A percentile compares a stretch with the other conserved stretches of the same genome.
Conservation (phyloP, 2,797 vertebrate genomes). For the Spinibarbus caldwelli region DNA sequence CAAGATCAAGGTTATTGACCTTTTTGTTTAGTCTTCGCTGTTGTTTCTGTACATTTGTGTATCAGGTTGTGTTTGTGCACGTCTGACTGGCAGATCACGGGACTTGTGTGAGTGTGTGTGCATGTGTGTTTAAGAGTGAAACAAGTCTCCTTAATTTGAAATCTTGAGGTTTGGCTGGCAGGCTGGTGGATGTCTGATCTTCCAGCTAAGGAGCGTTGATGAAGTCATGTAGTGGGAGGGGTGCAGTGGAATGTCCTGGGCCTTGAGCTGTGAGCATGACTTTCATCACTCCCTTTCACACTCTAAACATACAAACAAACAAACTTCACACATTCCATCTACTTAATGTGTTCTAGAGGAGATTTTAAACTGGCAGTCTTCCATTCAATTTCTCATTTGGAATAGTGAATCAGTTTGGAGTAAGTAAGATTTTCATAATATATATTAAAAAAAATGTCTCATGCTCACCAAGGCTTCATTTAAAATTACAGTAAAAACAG, state of each 20-base stretch:
- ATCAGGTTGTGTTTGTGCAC: constrained; percentile 52
- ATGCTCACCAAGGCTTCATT: neutral
- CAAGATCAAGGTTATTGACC: constrained; percentile 63
- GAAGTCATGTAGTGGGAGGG: constrained; percentile 43
- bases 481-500: neutral
- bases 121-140: neutral
- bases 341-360: neutral
- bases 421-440: neutral
- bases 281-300: constrained; percentile 33
- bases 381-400: neutral
- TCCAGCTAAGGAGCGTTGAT: constrained; percentile 55
- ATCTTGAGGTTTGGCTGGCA: constrained; percentile 60
- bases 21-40: constrained; percentile 72
- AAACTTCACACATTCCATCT: constrained; percentile 18
- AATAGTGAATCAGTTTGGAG: neutral
- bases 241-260: constrained; percentile 37
- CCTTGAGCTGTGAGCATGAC: constrained; percentile 25
- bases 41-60: constrained; percentile 18
- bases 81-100: neutral
- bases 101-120: constrained; percentile 17
- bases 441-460: neutral
- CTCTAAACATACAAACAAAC: constrained; percentile 38
- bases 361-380: neutral
- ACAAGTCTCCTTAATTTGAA: constrained; percentile 51
- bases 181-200: constrained; percentile 54